Evolutionary conservation across 2,888 invertebrate species (phyloP), one percentile per base, ranked within the genome.

Genomic region (Zeuzera pyrina): DNA sequence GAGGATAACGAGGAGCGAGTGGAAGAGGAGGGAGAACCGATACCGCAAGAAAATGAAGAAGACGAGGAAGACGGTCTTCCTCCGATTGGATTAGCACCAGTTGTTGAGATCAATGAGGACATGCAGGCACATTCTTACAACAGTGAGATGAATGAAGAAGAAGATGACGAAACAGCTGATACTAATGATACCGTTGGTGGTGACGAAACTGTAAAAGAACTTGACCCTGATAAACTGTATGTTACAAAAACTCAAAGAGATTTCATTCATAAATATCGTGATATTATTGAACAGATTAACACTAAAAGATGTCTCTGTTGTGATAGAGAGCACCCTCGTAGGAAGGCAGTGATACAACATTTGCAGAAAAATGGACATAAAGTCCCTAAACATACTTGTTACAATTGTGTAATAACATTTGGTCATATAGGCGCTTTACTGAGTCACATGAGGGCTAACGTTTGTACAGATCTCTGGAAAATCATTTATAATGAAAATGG

Each of bases 381-480:
- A 64, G 87, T 88, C 30, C 87, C 87, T 1, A 85, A 86, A 45
- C 87, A 86, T 45, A 87, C 88, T 0, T 88, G 88, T 47, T 88
- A 87, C 45, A 86, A 86, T 51, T 88, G 88, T 49, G 86, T 87
- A 36, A 68, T 87, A 15, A 87, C 87, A 0, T 87, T 86, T 39
- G 72, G 70, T 3, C 84, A 84, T 41, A 84, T 85, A 35, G 84
- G 84, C 12, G 84, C 84, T 16, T 47, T 85, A 15, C 64, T 85
- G 2, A 84, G 84, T 45, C 84, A 85, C 43, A 85, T 85, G 84
- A 61, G 84, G 39, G 70, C 83, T 3, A 81, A 84, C 33, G 61
- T 69, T 21, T 85, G 84, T 35, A 84, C 83, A 5, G 67, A 84
- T 51, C 52, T 83, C 13, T 85, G 84, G 84, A 84, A 78, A 53